phyloP scores from a whole-genome alignment of 64 coral and sea anemone species.

The Exaiptasia diaphana region DNA sequence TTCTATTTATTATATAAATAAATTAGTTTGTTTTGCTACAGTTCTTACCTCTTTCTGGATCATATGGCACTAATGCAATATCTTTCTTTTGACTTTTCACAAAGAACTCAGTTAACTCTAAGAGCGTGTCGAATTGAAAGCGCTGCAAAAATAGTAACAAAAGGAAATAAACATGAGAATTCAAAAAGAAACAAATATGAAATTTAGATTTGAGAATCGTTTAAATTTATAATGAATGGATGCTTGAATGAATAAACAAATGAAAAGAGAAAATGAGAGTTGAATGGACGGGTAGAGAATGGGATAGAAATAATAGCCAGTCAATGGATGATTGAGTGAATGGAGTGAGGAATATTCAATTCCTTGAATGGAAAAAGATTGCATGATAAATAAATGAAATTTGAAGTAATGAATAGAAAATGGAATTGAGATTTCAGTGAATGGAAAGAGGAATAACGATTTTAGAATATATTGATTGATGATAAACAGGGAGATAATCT shows the following conservation, averaged over 20 bases:
- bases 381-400: no score
- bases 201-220: not conserved
- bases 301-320: no score
- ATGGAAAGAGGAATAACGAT: not conserved
- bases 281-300: no score
- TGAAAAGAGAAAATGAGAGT: no score
- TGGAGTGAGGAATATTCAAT: no score
- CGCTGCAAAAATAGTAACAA: not conserved
- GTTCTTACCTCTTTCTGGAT: not conserved
- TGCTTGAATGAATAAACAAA: no score
- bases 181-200: not conserved
- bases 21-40: no score
- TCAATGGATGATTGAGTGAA: no score
- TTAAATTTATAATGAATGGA: not conserved
- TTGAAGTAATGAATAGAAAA: not conserved
- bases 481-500: no score
- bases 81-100: not conserved
- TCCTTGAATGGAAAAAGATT: no score
- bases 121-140: not conserved
- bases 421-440: not conserved
- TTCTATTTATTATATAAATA: no score
- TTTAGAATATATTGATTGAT: not conserved
- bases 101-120: not conserved
- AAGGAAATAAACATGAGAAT: no score
- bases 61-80: not conserved